Conservation (phyloP, 2,113 vertebrate species). For the Anas platyrhynchos region DNA sequence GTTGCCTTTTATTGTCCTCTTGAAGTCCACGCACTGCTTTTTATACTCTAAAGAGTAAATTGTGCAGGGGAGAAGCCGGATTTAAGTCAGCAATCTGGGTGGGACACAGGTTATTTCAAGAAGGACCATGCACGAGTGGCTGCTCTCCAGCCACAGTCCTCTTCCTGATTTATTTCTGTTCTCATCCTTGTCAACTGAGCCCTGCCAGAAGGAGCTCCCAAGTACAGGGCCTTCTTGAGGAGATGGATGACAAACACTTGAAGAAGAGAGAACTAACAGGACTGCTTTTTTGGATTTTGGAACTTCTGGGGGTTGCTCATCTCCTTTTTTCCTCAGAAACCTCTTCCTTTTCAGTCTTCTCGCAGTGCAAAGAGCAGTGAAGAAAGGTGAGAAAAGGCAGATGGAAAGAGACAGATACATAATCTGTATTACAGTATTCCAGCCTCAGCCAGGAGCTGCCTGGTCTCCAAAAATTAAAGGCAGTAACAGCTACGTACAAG, state of each 20-base stretch:
- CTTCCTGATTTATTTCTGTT: neutral
- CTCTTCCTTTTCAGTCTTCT: neutral
- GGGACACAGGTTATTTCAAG: neutral
- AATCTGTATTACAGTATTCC: neutral
- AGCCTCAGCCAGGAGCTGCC: neutral
- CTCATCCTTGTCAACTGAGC: neutral
- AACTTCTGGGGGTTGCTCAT: neutral
- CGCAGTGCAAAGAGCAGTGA: neutral
- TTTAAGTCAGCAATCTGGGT: neutral
- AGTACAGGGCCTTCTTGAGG: neutral
- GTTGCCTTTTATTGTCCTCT: neutral
- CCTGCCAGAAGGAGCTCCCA: neutral
- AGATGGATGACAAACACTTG: neutral
- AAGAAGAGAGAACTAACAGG: neutral
- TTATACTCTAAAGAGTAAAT: neutral
- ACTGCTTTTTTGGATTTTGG: neutral
- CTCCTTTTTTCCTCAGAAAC: neutral
- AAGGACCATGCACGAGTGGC: neutral
- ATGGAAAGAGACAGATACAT: neutral
- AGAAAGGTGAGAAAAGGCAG: neutral
- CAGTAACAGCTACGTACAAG: neutral
- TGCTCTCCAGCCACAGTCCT: neutral
- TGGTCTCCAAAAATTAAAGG: neutral
- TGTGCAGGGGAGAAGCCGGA: neutral
- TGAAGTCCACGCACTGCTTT: neutral